These are phyloP conservation scores for Peucedramus taeniatus DNA, from an alignment of 2,113 vertebrate genomes.

Conservation along the genomic window DNA sequence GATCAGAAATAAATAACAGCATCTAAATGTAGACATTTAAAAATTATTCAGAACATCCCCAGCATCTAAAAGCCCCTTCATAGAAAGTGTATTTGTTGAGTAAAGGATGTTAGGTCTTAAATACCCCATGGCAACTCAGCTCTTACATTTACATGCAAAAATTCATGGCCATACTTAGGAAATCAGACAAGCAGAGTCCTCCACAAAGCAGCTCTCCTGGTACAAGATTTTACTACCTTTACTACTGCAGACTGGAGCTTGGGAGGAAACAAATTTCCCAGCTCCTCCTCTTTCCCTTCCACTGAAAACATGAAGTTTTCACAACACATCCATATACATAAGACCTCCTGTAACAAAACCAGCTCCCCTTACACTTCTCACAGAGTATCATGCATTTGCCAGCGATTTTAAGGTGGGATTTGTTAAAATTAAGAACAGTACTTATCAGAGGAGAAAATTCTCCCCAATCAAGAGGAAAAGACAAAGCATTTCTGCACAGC, in stretches of 20 bases:
- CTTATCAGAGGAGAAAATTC: background rate
- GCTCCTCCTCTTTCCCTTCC: background rate
- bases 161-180: slow-evolving; percentile 10
- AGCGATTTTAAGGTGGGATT: background rate
- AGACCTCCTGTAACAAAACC: background rate
- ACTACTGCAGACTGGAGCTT: background rate
- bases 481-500: background rate
- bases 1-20: background rate
- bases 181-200: slow-evolving; percentile 22
- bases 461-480: background rate
- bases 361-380: background rate
- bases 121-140: background rate
- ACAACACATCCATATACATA: background rate
- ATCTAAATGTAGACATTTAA: background rate
- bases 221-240: background rate
- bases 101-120: background rate
- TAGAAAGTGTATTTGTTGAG: background rate
- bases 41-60: background rate
- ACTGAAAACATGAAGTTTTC: background rate
- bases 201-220: slow-evolving; percentile 1
- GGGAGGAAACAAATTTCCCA: background rate
- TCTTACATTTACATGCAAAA: background rate
- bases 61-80: background rate
- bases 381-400: background rate
- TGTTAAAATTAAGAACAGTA: background rate